These are phyloP conservation scores for Eremobia ochroleuca DNA, from an alignment of 2,888 invertebrate genomes.

Conservation along the genomic window DNA sequence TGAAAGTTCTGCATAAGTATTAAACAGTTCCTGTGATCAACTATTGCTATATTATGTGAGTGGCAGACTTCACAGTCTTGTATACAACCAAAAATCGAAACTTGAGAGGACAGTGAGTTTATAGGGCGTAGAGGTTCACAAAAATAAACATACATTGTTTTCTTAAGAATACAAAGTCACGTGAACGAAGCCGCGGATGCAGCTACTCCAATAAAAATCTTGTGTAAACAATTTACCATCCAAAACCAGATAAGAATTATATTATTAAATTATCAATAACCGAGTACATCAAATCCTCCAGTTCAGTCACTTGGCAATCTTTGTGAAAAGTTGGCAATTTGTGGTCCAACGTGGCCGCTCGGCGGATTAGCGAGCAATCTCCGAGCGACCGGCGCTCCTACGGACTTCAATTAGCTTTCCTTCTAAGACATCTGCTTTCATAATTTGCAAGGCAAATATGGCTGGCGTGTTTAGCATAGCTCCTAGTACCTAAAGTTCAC, in stretches of 20 bases:
- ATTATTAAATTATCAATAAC: not conserved
- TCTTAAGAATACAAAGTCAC: not conserved
- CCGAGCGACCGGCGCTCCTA: constrained; percentile 39
- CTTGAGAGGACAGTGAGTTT: not conserved
- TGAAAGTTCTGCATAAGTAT: not conserved
- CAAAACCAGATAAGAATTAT: not conserved
- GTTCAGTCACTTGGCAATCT: constrained; percentile 22
- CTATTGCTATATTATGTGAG: not conserved
- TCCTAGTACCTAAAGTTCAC: not conserved
- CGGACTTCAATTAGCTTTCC: constrained; percentile 76
- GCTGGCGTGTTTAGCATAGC: constrained; percentile 9
- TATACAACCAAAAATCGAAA: not conserved
- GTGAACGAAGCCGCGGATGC: not conserved
- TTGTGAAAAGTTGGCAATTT: constrained; percentile 62
- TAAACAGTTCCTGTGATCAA: not conserved
- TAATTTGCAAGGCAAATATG: constrained; percentile 51
- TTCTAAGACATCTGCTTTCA: constrained; percentile 54
- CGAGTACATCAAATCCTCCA: constrained; percentile 23
- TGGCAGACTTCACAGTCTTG: not conserved
- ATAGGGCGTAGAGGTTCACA: not conserved
- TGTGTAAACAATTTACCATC: not conserved
- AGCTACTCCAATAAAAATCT: not conserved
- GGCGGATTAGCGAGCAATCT: constrained; percentile 74
- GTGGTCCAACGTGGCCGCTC: constrained; percentile 27
- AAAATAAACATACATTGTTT: not conserved